These are phyloP conservation scores for Bostrychus sinensis DNA, from an alignment of 2,113 vertebrate species.

Conservation along the genomic window DNA sequence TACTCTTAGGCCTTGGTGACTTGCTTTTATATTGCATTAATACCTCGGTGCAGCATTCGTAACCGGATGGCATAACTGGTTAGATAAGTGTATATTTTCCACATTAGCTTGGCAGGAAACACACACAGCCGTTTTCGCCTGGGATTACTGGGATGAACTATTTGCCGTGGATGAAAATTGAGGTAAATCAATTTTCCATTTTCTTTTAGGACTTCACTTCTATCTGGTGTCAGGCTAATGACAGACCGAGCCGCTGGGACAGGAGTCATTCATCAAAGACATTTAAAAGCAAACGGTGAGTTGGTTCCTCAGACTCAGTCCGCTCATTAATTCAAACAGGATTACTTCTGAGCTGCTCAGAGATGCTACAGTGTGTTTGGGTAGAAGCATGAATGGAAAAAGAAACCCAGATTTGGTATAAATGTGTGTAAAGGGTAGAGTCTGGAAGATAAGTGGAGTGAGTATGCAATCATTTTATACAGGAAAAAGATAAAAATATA, in stretches of 20 bases:
- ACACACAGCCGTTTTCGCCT: slow-evolving; percentile 50
- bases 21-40: slow-evolving; percentile 56
- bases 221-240: slow-evolving; percentile 77
- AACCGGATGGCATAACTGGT: slow-evolving; percentile 50
- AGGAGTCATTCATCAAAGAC: slow-evolving; percentile 79
- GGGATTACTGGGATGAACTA: slow-evolving; percentile 67
- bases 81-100: slow-evolving; percentile 49
- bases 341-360: slow-evolving; percentile 68
- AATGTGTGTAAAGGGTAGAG: slow-evolving; percentile 2
- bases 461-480: too few relatives aligned
- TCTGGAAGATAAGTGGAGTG: too few relatives aligned
- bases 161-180: slow-evolving; percentile 75
- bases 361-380: slow-evolving; percentile 38
- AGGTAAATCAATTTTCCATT: slow-evolving; percentile 82
- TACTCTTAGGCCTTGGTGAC: slow-evolving; percentile 40
- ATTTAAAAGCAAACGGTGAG: slow-evolving; percentile 61
- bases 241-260: slow-evolving; percentile 67
- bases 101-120: slow-evolving; percentile 47
- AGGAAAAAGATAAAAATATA: too few relatives aligned
- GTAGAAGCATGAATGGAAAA: slow-evolving; percentile 30
- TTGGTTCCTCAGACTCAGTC: slow-evolving; percentile 40
- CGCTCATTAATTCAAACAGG: slow-evolving; percentile 76
- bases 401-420: slow-evolving; percentile 14
- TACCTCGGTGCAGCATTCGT: slow-evolving; percentile 26
- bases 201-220: slow-evolving; percentile 75